Conservation (phyloP, 2,113 vertebrate genomes). For the Cephalopterus ornatus region DNA sequence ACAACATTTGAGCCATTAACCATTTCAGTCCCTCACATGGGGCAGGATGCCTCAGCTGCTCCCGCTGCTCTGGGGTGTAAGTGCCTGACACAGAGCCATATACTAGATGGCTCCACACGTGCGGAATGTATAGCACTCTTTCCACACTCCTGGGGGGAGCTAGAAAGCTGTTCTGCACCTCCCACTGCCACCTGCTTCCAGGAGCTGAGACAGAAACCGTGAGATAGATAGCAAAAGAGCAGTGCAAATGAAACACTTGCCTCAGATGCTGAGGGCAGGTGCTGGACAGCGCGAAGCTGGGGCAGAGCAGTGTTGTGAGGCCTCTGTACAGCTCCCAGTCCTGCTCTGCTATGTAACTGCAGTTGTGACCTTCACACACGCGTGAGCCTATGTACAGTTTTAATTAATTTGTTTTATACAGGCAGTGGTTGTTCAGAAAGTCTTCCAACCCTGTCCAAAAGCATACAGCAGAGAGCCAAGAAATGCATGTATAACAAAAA, state of each 20-base stretch:
- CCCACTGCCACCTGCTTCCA: background rate
- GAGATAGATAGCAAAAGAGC: background rate
- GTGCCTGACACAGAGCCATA: background rate
- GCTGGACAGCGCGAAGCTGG: background rate
- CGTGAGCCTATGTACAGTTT: accelerated
- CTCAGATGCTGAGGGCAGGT: background rate
- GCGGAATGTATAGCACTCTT: background rate
- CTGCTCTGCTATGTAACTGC: accelerated
- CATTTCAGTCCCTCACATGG: background rate
- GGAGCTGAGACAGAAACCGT: background rate
- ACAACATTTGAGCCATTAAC: background rate
- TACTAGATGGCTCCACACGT: background rate
- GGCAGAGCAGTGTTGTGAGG: background rate
- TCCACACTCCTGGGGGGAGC: background rate
- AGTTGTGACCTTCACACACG: accelerated
- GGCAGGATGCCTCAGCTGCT: background rate
- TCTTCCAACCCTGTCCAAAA: background rate
- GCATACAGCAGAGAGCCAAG: background rate
- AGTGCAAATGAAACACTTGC: background rate
- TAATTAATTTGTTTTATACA: background rate
- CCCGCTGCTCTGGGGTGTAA: background rate
- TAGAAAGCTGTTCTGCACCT: background rate
- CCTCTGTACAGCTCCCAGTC: accelerated
- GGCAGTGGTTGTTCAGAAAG: background rate
- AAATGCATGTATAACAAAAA: background rate